phyloP scores from a whole-genome alignment of 2,797 vertebrate species.

The Crocidura indochinensis region DNA sequence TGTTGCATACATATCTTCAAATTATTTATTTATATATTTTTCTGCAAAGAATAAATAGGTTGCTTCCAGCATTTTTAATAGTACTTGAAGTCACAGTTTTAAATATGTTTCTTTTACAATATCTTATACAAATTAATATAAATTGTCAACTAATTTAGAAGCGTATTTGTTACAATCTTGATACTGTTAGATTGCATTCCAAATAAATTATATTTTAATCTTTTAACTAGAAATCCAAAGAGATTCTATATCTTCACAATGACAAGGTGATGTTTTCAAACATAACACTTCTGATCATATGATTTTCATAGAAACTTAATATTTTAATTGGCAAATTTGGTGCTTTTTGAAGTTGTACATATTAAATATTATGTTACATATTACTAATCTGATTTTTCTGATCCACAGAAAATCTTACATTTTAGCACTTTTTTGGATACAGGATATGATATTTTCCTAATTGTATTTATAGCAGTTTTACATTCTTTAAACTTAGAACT shows the following conservation, averaged over 20 bases:
- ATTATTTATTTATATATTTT: neutral
- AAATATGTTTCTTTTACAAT: neutral
- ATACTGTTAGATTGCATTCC: neutral
- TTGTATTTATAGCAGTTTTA: neutral
- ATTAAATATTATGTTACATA: neutral
- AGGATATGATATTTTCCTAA: neutral
- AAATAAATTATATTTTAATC: neutral
- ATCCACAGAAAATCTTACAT: neutral
- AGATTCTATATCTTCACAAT: neutral
- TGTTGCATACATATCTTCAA: constrained; percentile 12
- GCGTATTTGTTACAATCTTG: neutral
- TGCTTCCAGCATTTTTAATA: neutral
- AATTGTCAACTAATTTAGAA: neutral
- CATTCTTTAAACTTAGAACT: neutral
- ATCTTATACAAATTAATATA: neutral
- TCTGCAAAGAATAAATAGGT: neutral
- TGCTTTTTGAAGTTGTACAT: neutral
- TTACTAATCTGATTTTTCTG: neutral
- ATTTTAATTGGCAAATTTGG: neutral
- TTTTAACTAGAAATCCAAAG: neutral
- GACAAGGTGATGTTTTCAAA: neutral
- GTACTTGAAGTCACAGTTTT: neutral
- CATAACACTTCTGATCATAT: neutral
- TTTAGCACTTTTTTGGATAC: neutral
- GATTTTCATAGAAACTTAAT: neutral